phyloP scores from a whole-genome alignment of 2,888 invertebrate species.

The Diadegma fenestrale region DNA sequence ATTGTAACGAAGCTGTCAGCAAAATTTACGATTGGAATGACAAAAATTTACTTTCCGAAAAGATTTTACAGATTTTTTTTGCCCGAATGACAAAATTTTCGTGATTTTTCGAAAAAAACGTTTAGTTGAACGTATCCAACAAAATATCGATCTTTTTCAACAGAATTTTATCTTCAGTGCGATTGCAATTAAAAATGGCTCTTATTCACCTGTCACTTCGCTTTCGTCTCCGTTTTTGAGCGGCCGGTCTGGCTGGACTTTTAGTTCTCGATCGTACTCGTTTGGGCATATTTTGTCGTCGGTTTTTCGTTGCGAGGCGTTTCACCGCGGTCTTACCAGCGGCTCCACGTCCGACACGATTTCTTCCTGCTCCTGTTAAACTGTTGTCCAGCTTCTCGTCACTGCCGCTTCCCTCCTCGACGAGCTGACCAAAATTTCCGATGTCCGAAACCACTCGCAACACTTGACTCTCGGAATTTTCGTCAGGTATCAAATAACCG shows the following conservation, averaged over 20 bases:
- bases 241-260: constrained; percentile 44
- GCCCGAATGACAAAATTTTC: too few species aligned
- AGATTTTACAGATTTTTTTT: too few species aligned
- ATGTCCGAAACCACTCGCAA: constrained; percentile 58
- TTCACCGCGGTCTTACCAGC: constrained; percentile 30
- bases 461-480: constrained; percentile 58
- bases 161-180: too few species aligned
- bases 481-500: constrained; percentile 55
- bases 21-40: too few species aligned
- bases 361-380: constrained; percentile 21
- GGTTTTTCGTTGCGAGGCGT: constrained; percentile 31
- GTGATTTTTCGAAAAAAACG: too few species aligned
- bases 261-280: constrained; percentile 58
- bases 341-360: constrained; percentile 13
- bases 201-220: constrained; percentile 41
- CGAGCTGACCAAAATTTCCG: constrained; percentile 37
- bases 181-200: not conserved
- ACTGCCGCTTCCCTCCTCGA: constrained; percentile 45
- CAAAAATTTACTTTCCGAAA: too few species aligned
- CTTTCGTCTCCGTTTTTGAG: constrained; percentile 56
- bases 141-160: too few species aligned
- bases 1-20: too few species aligned
- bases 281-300: constrained; percentile 45
- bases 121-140: too few species aligned
- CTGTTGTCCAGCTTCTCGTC: constrained; percentile 31